phyloP scores from a whole-genome alignment of 2,797 vertebrate species.

The Nothura maculosa region DNA sequence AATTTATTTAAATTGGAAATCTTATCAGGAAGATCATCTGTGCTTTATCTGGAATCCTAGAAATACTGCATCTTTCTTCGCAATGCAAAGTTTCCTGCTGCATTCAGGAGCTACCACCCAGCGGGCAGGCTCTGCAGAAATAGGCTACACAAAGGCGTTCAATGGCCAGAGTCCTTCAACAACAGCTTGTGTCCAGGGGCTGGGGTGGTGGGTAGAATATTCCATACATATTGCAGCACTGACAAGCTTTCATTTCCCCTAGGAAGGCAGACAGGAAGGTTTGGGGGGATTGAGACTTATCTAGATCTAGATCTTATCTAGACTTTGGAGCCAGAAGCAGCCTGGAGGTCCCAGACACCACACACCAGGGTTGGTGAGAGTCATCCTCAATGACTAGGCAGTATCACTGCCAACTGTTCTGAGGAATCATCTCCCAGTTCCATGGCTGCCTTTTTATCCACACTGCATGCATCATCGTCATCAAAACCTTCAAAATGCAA shows the following conservation, averaged over 20 bases:
- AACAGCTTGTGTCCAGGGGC: conserved; percentile 59
- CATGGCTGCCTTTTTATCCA: neutral
- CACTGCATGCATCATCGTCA: neutral
- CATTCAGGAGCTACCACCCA: conserved; percentile 10
- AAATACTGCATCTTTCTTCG: neutral
- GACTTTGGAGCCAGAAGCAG: neutral
- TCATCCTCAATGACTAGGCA: neutral
- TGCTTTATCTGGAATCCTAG: neutral
- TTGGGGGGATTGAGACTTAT: neutral
- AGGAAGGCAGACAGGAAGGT: conserved; percentile 15
- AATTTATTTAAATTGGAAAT: conserved; percentile 30
- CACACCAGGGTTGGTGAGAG: neutral
- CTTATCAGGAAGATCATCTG: neutral
- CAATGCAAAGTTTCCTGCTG: neutral
- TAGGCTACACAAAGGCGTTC: conserved; percentile 15
- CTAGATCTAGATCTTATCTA: neutral
- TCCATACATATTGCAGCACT: conserved; percentile 43
- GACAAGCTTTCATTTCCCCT: conserved; percentile 33
- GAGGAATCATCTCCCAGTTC: neutral
- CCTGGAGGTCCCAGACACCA: conserved; percentile 1
- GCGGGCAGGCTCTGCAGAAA: conserved; percentile 24
- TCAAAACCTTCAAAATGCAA: neutral
- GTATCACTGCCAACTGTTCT: fast-evolving
- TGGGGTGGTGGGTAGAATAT: conserved; percentile 61
- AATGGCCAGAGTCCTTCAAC: conserved; percentile 30